Base-by-base conservation (phyloP, 2,797 vertebrate species). In the Phalanger gymnotis region DNA sequence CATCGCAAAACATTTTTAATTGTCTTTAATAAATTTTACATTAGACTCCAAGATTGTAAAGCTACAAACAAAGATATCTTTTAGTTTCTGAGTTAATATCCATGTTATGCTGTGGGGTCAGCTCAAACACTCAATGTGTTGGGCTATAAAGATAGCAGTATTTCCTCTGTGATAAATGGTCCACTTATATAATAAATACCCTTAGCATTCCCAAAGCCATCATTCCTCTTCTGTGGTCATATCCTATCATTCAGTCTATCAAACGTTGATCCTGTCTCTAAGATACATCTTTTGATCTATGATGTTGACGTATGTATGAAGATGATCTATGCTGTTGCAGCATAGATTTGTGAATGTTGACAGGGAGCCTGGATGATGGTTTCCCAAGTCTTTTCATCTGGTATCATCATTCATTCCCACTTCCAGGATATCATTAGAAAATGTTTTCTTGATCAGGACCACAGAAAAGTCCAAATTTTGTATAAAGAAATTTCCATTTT, bases 11-110 rank as follows among this genome's bases (percentile, higher is more conserved):
- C 34, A 1, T 61, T 61, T 61, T 34, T 1, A 61, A 34, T 61
- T 34, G 31, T 61, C 58, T 34, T 16, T 31, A 61, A 61, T 73
- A 73, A n/a, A n/a, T 73, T 73, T 73, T 73, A n/a, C 34, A 73
- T 73, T 73, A 61, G 58, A 73, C 12, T n/a, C 34, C 93, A 12
- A 91, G 22, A 90, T 61, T 54, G 6, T 94, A 93, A 92, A 81
- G 87, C 27, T 93, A 81, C 53, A 51, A 87, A 54, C 61, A 22
- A 91, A 91, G 90, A 30, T 91, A n/a, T 40, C 19, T 56, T 5
- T 87, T 90, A 66, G 11, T 30, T 30, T 92, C 91, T 93, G 52
- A 91, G 58, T 89, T 93, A 27, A 95, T 91, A 53, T 93, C 90
- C 51, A 19, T 56, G 73, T 52, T 12, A 90, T 14, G 53, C 28